Evolutionary conservation across 2,888 invertebrate genomes (phyloP).

Genomic region (Metellina segmentata): DNA sequence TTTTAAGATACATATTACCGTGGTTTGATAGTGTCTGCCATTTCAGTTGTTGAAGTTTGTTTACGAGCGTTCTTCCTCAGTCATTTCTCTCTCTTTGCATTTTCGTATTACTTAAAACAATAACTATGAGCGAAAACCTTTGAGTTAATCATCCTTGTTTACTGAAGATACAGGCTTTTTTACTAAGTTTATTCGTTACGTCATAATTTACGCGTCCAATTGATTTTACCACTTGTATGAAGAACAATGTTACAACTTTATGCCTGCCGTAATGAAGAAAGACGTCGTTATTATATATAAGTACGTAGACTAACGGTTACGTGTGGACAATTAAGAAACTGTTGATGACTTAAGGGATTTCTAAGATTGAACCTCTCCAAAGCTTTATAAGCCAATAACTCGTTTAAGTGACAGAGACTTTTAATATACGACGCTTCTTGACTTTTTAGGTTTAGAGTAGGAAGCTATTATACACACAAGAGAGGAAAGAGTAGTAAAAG

Average conservation of each 20-base stretch:
- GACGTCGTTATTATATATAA: constrained; percentile 37
- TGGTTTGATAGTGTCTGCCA: not conserved
- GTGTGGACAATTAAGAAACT: constrained; percentile 54
- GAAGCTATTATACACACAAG: no score
- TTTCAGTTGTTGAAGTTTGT: not conserved
- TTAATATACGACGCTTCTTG: no score
- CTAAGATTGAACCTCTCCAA: constrained; percentile 9
- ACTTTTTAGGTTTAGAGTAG: no score
- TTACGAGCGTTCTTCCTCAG: not conserved
- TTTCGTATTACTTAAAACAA: not conserved
- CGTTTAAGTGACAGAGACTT: no score
- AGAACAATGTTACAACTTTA: constrained; percentile 8
- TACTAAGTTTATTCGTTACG: not conserved
- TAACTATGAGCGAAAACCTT: not conserved
- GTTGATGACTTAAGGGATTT: constrained; percentile 60
- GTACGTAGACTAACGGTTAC: constrained; percentile 46
- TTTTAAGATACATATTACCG: not conserved
- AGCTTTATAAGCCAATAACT: constrained; percentile 18
- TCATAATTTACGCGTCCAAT: constrained; percentile 25
- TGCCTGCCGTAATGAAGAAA: not conserved
- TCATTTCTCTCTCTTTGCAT: not conserved
- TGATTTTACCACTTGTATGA: not conserved
- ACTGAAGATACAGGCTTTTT: constrained; percentile 21
- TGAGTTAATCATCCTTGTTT: constrained; percentile 20
- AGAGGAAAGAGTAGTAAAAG: no score